Evolutionary conservation across 2,797 vertebrate species (phyloP).

Genomic region (Saxicola maurus): DNA sequence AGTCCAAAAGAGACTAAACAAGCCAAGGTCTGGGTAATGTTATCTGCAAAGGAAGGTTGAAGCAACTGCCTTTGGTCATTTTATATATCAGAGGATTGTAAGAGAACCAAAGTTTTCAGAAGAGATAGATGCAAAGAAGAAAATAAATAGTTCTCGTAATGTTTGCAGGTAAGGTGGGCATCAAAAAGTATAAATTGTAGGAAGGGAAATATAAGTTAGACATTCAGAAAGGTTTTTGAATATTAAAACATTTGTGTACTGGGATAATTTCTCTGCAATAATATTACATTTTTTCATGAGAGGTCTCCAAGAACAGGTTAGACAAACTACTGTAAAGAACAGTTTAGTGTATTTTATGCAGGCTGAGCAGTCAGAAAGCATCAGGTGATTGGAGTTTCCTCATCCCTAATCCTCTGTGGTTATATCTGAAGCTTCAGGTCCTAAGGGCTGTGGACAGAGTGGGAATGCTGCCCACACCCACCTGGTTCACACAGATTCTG

Average conservation of each 20-base stretch:
- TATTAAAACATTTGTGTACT: not conserved
- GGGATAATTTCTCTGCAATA: not conserved
- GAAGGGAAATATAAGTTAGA: not conserved
- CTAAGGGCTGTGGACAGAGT: not conserved
- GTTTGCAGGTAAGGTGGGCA: not conserved
- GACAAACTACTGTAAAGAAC: not conserved
- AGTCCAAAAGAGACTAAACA: not conserved
- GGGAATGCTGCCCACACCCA: not conserved
- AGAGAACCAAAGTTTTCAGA: not conserved
- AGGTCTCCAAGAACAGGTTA: not conserved
- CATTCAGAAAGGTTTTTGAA: not conserved
- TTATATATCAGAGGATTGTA: not conserved
- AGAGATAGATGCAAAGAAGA: not conserved
- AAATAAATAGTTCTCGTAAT: not conserved
- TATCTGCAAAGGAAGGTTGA: not conserved
- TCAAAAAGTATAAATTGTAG: not conserved
- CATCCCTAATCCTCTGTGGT: not conserved
- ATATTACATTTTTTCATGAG: not conserved
- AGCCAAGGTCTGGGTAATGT: not conserved
- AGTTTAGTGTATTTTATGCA: not conserved
- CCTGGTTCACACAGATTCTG: not conserved
- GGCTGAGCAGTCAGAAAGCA: not conserved
- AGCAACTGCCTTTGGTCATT: not conserved
- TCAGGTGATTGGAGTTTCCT: not conserved
- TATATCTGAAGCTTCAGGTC: not conserved